phyloP scores from a whole-genome alignment of 2,888 invertebrate species.

The Iselma pallidipennis region DNA sequence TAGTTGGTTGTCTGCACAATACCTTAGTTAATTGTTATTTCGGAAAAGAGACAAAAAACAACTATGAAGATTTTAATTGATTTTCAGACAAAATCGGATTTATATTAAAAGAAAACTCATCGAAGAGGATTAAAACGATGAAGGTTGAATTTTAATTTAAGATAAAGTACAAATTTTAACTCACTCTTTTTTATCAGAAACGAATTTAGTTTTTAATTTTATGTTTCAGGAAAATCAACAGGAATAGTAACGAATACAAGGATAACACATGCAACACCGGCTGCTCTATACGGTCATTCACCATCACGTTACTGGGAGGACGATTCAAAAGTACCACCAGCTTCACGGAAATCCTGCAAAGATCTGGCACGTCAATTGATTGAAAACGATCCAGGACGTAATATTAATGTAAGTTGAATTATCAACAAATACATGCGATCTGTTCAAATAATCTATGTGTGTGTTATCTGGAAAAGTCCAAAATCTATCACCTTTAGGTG shows the following conservation, averaged over 20 bases:
- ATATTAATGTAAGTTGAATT: slow-evolving; percentile 66
- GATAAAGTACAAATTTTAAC: background rate
- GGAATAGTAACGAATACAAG: slow-evolving; percentile 81
- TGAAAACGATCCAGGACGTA: slow-evolving; percentile 75
- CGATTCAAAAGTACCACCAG: slow-evolving; percentile 74
- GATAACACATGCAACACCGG: slow-evolving; percentile 79
- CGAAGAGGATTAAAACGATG: background rate
- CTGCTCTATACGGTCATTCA: slow-evolving; percentile 75
- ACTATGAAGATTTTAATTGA: no score
- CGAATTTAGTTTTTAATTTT: background rate
- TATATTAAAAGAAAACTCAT: no score
- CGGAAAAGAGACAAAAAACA: no score
- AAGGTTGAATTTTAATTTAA: background rate
- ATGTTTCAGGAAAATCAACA: slow-evolving; percentile 69
- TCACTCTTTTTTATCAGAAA: no score
- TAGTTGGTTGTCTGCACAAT: background rate
- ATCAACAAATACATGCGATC: slow-evolving; percentile 1
- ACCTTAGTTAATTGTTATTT: background rate
- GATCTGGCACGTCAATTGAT: slow-evolving; percentile 79
- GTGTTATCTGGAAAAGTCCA: no score
- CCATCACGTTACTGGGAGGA: slow-evolving; percentile 80
- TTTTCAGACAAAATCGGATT: background rate
- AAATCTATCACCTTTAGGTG: no score
- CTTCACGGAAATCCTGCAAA: slow-evolving; percentile 72
- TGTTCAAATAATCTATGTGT: slow-evolving; percentile 6